Evolutionary conservation across 2,797 vertebrate species (phyloP).

Genomic region (Lagocephalus sceleratus): DNA sequence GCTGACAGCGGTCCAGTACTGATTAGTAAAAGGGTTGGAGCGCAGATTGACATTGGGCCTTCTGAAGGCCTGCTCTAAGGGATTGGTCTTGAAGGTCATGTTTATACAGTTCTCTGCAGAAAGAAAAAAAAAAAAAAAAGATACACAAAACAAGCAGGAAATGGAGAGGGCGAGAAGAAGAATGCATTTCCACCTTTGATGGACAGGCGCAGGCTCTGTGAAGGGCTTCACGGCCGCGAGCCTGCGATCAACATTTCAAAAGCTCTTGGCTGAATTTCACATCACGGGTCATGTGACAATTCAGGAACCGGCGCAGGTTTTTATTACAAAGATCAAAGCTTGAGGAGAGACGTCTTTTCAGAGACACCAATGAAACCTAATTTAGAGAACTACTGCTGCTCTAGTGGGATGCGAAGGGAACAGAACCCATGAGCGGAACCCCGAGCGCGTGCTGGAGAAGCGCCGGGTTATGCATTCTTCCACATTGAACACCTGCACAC

Average conservation of each 20-base stretch:
- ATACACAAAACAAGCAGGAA: slow-evolving; percentile 61
- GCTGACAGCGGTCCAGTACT: slow-evolving; percentile 81
- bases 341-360: slow-evolving; percentile 15
- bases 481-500: slow-evolving; percentile 21
- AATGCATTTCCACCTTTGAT: slow-evolving; percentile 13
- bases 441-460: slow-evolving; percentile 9
- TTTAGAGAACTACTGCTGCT: slow-evolving; percentile 12
- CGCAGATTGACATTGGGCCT: slow-evolving; percentile 83
- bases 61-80: slow-evolving; percentile 87
- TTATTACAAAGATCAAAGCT: slow-evolving; percentile 16
- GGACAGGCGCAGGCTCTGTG: slow-evolving; percentile 6
- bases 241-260: background rate
- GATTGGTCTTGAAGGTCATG: slow-evolving; percentile 86
- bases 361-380: slow-evolving; percentile 30
- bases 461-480: slow-evolving; percentile 70
- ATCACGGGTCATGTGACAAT: too few relatives aligned
- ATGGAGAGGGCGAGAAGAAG: slow-evolving; percentile 44
- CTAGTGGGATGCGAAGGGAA: slow-evolving; percentile 40
- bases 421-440: slow-evolving; percentile 70
- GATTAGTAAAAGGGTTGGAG: slow-evolving; percentile 82
- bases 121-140: slow-evolving; percentile 53
- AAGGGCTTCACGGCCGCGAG: slow-evolving; percentile 2
- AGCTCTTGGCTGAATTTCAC: too few relatives aligned
- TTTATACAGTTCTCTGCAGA: slow-evolving; percentile 84
- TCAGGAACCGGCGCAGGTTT: slow-evolving; percentile 7